These are phyloP conservation scores for Crossoptilon crossoptilon DNA, from an alignment of 2,797 vertebrate genomes.

Conservation along the genomic window DNA sequence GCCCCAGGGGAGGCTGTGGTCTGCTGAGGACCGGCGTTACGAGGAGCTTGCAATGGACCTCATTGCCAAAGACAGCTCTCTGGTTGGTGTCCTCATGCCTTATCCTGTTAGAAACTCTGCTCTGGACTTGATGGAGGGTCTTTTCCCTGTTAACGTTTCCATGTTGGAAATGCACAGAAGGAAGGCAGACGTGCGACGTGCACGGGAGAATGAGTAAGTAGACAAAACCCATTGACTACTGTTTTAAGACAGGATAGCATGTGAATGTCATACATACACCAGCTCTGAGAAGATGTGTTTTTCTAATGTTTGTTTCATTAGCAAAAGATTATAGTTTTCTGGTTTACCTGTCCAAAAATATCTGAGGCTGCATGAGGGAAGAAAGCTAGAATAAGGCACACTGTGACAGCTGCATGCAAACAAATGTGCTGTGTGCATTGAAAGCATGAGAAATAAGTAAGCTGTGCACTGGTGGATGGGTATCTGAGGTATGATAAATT, in stretches of 20 bases:
- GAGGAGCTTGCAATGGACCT: conserved; percentile 86
- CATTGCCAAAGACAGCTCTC: conserved; percentile 84
- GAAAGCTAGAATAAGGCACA: not conserved
- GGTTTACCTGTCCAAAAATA: not conserved
- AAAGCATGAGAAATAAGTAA: not conserved
- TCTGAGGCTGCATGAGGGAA: not conserved
- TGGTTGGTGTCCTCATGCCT: conserved; percentile 85
- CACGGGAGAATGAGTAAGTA: conserved; percentile 53
- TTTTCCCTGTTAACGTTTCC: conserved; percentile 87
- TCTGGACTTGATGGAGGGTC: conserved; percentile 91
- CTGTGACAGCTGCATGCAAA: too few species aligned
- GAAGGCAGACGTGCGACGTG: not conserved
- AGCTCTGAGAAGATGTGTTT: not conserved
- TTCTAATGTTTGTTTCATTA: not conserved
- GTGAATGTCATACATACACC: rapidly evolving
- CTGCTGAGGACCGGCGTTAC: conserved; percentile 68
- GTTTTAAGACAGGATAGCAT: not conserved
- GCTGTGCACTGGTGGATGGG: not conserved
- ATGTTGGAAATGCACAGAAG: conserved; percentile 53
- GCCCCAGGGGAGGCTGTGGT: not conserved
- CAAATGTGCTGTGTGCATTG: not conserved
- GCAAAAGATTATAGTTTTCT: not conserved
- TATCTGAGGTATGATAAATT: not conserved
- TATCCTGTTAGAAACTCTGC: conserved; percentile 85
- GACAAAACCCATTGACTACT: not conserved